Evolutionary conservation across 2,888 invertebrate genomes (phyloP), one percentile per base, ranked within the genome.

Genomic region (Meandrusa payeni): DNA sequence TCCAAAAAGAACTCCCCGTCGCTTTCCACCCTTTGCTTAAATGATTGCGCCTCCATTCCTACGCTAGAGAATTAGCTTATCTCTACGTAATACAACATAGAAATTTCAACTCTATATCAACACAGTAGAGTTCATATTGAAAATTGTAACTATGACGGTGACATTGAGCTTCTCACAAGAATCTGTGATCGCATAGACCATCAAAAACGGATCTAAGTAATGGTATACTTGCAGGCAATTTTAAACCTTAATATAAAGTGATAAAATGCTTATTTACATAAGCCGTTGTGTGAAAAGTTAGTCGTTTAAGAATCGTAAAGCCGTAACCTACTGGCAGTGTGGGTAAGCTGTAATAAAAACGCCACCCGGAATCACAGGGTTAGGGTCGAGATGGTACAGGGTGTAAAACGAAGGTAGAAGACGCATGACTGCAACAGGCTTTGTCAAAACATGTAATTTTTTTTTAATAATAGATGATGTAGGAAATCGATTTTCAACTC

Each of bases 21-120:
- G 85, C 86, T 67, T 79, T 83, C 85, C 83, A 78, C 82, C 87
- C 85, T 75, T 82, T 80, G 85, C 86, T 86, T 86, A 85, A 87
- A 87, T 87, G 86, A 87, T 87, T 85, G 80, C 80, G 75, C 83
- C 79, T 79, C 72, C 69, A 61, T 58, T 65, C 64, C 58, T 58
- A 60, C 64, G 41, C 64, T 52, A 55, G 54, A 61, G 64, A 41
- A 67, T 57, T 64, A 50, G 64, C 62, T 50, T 67, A 78, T 66
- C 66, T 61, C 48, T 52, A 57, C 48, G 15, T 49, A 50, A 47
- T 41, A 11, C 11, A 24, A 13, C 52, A 51, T 37, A 40, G 55
- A 47, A 76, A 71, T 63, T 52, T 53, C 45, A 39, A 65, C 69
- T 55, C 42, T 76, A 68, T 47, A 0, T 0, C 0, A 15, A 22